phyloP scores from a whole-genome alignment of 2,797 vertebrate genomes.

The Sylvia borin region DNA sequence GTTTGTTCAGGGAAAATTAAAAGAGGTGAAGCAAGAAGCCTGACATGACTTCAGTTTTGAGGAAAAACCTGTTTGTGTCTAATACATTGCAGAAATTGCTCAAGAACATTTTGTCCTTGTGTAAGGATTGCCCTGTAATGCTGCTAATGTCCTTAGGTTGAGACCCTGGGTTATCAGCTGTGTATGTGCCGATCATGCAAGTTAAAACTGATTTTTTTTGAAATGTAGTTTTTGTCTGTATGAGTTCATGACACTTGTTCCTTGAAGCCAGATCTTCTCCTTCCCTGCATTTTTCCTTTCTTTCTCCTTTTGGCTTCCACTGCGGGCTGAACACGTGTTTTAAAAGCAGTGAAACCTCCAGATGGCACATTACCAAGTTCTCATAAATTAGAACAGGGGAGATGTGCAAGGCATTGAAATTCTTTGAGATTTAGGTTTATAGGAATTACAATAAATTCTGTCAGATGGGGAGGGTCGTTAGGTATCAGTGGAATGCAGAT shows the following conservation, averaged over 20 bases:
- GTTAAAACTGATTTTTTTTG: constrained; percentile 45
- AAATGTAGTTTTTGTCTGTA: constrained; percentile 29
- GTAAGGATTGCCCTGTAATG: constrained; percentile 35
- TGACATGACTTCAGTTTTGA: constrained; percentile 55
- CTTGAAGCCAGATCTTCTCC: constrained; percentile 35
- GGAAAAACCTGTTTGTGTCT: constrained; percentile 60
- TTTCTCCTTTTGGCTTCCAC: constrained; percentile 47
- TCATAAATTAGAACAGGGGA: constrained; percentile 51
- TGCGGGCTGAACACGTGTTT: neutral
- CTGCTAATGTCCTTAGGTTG: constrained; percentile 63
- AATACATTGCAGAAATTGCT: constrained; percentile 50
- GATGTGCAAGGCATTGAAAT: constrained; percentile 56
- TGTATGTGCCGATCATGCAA: constrained; percentile 40
- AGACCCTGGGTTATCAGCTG: constrained; percentile 50
- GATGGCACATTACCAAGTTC: constrained; percentile 63
- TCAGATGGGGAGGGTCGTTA: constrained; percentile 26
- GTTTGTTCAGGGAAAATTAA: constrained; percentile 64
- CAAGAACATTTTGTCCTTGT: constrained; percentile 71
- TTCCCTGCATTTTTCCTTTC: constrained; percentile 32
- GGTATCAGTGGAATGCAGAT: neutral
- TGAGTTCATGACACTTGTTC: constrained; percentile 37
- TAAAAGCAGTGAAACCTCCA: constrained; percentile 58
- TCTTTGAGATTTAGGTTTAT: constrained; percentile 62
- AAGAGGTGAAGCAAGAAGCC: constrained; percentile 40
- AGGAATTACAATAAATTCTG: constrained; percentile 59